Evolutionary conservation across 2,113 vertebrate species (phyloP).

Genomic region (Cromileptes altivelis): DNA sequence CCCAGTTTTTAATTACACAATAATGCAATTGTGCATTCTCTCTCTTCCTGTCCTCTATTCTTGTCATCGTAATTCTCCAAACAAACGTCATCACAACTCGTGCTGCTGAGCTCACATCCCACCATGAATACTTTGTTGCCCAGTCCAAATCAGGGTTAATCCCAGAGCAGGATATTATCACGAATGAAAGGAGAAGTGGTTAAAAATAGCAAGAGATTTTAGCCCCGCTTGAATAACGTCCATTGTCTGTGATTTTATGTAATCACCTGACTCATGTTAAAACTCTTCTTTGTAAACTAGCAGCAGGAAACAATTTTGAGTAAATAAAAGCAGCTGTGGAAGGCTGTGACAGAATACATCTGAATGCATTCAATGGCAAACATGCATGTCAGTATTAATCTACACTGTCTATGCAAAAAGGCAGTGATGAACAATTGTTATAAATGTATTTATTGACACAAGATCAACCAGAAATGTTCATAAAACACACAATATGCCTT

Average conservation of each 20-base stretch:
- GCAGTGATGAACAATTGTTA: not conserved
- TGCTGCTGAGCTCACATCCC: constrained; percentile 52
- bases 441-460: not conserved
- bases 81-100: constrained; percentile 42
- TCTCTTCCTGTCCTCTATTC: not conserved
- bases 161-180: constrained; percentile 65
- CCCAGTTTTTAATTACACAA: not conserved
- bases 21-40: not conserved
- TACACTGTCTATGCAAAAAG: not conserved
- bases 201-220: constrained; percentile 77
- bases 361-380: not conserved
- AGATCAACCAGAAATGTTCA: not conserved
- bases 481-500: not conserved
- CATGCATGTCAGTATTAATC: not conserved
- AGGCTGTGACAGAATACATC: not conserved
- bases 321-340: not conserved
- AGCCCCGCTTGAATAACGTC: constrained; percentile 59
- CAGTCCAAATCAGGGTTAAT: constrained; percentile 72
- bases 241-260: constrained; percentile 70
- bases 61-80: constrained; percentile 17
- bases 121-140: constrained; percentile 17
- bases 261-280: constrained; percentile 47
- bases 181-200: constrained; percentile 53
- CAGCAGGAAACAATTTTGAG: not conserved
- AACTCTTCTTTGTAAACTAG: constrained; percentile 29